phyloP scores from a whole-genome alignment of 35 echinoderm and acorn worm species.

The Antedon bifida region DNA sequence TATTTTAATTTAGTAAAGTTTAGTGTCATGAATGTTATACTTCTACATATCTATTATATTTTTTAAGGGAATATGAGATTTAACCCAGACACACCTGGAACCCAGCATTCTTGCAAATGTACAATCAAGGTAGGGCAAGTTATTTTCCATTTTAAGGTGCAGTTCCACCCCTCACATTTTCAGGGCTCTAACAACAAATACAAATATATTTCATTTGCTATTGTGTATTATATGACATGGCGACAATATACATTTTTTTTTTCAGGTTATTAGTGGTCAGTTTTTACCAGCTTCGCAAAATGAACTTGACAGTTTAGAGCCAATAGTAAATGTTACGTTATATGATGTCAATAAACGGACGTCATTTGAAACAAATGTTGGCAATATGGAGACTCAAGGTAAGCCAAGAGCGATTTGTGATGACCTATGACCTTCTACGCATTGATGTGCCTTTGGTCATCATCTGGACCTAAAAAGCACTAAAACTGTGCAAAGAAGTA shows the following conservation, averaged over 20 bases:
- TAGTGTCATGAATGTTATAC: neutral
- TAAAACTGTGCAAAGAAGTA: no score
- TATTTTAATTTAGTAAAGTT: neutral
- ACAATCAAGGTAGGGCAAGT: slow-evolving; percentile 19
- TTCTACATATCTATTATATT: neutral
- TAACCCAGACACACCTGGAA: slow-evolving; percentile 27
- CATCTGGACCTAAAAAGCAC: no score
- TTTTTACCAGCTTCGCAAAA: neutral
- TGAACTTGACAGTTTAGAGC: neutral
- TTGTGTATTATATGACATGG: no score
- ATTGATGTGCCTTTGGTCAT: no score
- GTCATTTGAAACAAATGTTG: neutral
- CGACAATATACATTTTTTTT: neutral
- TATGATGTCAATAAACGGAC: neutral
- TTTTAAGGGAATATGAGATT: slow-evolving; percentile 47
- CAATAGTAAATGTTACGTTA: neutral
- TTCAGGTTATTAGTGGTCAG: neutral
- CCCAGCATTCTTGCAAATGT: slow-evolving; percentile 35
- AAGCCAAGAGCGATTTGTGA: neutral
- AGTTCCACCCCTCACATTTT: no score
- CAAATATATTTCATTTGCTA: no score
- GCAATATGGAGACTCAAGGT: neutral
- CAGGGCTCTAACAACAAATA: no score
- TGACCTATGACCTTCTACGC: no score
- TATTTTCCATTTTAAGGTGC: no score